Percentiles rank a stretch among this genome's conserved stretches.
phyloP scores from a whole-genome alignment of 2,113 vertebrate genomes.

The Dicaeum eximium region DNA sequence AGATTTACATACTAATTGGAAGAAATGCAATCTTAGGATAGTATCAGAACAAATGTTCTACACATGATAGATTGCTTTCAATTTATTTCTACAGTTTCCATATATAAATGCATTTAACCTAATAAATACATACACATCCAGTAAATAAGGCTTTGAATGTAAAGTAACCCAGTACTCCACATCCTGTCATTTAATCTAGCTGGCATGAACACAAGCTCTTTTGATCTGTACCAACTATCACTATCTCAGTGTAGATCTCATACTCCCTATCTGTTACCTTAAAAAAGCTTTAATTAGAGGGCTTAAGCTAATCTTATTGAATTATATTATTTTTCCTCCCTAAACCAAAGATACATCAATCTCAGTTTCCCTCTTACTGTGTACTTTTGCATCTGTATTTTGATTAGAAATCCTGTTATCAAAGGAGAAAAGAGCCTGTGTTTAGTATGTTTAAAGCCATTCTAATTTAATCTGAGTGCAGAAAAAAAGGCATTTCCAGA shows the following conservation, averaged over 20 bases:
- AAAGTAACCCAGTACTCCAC: constrained; percentile 53
- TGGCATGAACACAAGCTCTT: constrained; percentile 50
- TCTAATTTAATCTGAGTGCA: constrained; percentile 62
- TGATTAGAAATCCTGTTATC: constrained; percentile 58
- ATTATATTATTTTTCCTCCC: constrained; percentile 56
- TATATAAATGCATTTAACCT: background rate
- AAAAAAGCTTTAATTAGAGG: constrained; percentile 72
- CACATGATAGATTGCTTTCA: constrained; percentile 4
- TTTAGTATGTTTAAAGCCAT: constrained; percentile 12
- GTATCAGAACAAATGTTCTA: constrained; percentile 40
- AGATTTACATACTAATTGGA: constrained; percentile 24
- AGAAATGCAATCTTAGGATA: constrained; percentile 44
- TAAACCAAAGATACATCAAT: constrained; percentile 34
- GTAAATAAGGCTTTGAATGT: constrained; percentile 2
- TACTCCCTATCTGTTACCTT: constrained; percentile 52
- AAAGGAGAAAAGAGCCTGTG: background rate
- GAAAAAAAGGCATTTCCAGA: background rate
- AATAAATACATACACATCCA: background rate
- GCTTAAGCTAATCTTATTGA: constrained; percentile 49
- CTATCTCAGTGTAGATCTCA: constrained; percentile 71
- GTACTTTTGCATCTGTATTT: constrained; percentile 36
- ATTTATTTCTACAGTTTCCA: constrained; percentile 35
- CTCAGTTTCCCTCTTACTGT: constrained; percentile 25
- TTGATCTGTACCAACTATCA: constrained; percentile 63
- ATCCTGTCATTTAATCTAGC: constrained; percentile 68